Conservation (phyloP, 1,140 invertebrate genomes). For the Luehdorfia chinensis region DNA sequence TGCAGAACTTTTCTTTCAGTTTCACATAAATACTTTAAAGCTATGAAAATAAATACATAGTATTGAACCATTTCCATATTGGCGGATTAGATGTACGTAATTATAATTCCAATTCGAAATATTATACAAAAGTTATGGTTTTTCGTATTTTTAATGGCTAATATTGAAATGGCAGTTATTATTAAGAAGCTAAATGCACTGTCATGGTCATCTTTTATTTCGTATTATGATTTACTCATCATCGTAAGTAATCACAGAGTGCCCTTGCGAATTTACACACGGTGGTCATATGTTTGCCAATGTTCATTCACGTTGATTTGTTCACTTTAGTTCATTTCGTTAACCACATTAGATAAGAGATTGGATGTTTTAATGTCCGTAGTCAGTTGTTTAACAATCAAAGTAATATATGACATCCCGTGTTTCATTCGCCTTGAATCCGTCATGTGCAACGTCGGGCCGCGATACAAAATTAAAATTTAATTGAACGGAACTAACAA, state of each 20-base stretch:
- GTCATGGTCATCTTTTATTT: slow-evolving; percentile 13
- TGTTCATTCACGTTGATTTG: slow-evolving; percentile 66
- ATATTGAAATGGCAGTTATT: background rate
- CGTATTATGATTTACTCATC: slow-evolving; percentile 21
- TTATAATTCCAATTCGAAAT: too few species aligned
- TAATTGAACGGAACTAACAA: slow-evolving; percentile 38
- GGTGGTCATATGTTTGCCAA: slow-evolving; percentile 75
- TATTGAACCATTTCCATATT: background rate
- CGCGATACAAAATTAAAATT: slow-evolving; percentile 51
- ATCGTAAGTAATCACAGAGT: slow-evolving; percentile 40
- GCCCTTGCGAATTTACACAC: slow-evolving; percentile 75
- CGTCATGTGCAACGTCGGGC: slow-evolving; percentile 73
- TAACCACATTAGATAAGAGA: slow-evolving; percentile 62
- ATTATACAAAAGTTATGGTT: background rate
- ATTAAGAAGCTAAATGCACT: slow-evolving; percentile 10
- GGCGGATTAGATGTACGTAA: too few species aligned
- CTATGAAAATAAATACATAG: too few species aligned
- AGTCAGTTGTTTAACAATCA: slow-evolving; percentile 69
- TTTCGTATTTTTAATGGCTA: background rate
- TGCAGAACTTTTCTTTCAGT: background rate
- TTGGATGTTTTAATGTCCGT: slow-evolving; percentile 74
- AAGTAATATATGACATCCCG: slow-evolving; percentile 77
- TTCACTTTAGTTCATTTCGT: slow-evolving; percentile 65
- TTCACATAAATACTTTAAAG: too few species aligned
- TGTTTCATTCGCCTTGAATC: slow-evolving; percentile 77